These are phyloP conservation scores for Cotesia chilonis DNA, from an alignment of 1,140 invertebrate species.

Conservation along the genomic window DNA sequence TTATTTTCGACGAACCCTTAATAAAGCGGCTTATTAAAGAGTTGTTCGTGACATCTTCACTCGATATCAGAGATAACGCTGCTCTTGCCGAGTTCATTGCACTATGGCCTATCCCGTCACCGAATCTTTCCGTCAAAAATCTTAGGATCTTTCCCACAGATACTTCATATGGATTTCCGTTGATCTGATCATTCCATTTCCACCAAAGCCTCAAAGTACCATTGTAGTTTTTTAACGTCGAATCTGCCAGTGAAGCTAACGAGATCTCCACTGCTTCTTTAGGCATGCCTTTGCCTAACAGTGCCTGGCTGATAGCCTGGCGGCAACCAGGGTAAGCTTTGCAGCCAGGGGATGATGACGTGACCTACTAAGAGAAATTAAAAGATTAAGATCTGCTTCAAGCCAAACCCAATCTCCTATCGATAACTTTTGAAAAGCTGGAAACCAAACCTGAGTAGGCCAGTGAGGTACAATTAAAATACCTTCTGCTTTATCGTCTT, in stretches of 20 bases:
- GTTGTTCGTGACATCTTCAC: no score
- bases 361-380: conserved; percentile 31
- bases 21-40: no score
- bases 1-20: no score
- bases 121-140: neutral
- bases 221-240: neutral
- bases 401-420: conserved; percentile 13
- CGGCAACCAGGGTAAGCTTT: no score
- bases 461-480: conserved; percentile 51
- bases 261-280: neutral
- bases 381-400: conserved; percentile 15
- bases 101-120: no score
- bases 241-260: neutral
- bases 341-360: conserved; percentile 18
- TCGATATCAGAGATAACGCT: no score
- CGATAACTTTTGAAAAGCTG: conserved; percentile 31
- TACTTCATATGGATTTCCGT: neutral
- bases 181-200: neutral
- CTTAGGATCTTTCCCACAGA: neutral
- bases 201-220: neutral
- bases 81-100: no score
- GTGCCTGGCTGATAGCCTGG: neutral
- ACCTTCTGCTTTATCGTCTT: conserved; percentile 38
- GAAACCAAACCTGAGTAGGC: conserved; percentile 47
- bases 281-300: neutral